A percentile compares a stretch with the other conserved stretches of the same genome.
These are phyloP conservation scores for Bufo bufo DNA, from an alignment of 2,113 vertebrate species.

Conservation along the genomic window DNA sequence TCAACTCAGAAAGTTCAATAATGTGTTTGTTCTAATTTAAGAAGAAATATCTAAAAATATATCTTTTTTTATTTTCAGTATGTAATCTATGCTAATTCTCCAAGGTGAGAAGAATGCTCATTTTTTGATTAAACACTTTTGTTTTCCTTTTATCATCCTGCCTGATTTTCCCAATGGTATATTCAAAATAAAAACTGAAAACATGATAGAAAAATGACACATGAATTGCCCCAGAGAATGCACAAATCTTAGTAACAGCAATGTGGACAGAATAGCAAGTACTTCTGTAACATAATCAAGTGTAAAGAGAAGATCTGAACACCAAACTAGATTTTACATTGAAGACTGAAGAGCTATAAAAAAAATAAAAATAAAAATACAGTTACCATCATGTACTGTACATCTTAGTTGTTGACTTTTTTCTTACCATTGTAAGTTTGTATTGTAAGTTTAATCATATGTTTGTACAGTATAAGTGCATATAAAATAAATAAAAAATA, in stretches of 20 bases:
- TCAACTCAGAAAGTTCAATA: background rate
- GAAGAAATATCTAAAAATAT: background rate
- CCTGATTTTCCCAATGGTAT: background rate
- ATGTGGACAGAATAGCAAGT: conserved; percentile 4
- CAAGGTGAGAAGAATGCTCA: conserved; percentile 3
- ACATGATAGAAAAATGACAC: conserved; percentile 34
- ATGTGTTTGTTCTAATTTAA: background rate
- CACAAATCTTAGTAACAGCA: conserved; percentile 20
- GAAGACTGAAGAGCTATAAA: background rate
- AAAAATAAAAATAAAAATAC: background rate
- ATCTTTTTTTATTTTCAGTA: background rate
- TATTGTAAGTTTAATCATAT: background rate
- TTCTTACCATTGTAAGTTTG: background rate
- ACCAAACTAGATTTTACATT: conserved; percentile 2
- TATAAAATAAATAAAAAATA: background rate
- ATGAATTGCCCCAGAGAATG: conserved; percentile 30
- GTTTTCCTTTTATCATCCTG: conserved; percentile 17
- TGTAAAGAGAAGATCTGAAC: background rate
- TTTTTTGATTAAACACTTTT: conserved; percentile 19
- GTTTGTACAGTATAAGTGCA: background rate
- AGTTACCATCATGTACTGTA: background rate
- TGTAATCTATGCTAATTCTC: conserved; percentile 22
- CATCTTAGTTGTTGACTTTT: background rate
- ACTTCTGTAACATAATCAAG: conserved; percentile 10
- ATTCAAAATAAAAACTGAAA: conserved; percentile 26